phyloP scores from a whole-genome alignment of 2,113 vertebrate genomes.

The Cairina moschata region DNA sequence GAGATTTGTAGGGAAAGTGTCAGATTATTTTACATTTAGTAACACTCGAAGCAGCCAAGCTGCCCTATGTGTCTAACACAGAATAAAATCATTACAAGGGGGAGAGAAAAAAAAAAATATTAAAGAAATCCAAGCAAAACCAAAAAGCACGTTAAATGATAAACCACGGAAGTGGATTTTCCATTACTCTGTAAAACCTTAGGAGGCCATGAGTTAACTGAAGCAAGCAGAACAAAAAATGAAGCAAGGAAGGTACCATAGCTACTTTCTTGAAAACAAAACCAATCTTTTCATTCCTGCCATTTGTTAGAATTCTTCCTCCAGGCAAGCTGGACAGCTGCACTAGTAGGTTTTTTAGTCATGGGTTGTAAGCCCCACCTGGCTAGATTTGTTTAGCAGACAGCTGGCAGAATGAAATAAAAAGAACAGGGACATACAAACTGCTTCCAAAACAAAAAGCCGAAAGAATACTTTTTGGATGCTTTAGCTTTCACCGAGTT shows the following conservation, averaged over 20 bases:
- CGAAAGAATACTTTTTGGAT: conserved; percentile 79
- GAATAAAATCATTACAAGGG: conserved; percentile 45
- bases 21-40: conserved; percentile 70
- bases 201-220: conserved; percentile 72
- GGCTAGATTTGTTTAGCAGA: conserved; percentile 89
- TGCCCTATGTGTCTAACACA: conserved; percentile 38
- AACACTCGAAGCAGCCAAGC: conserved; percentile 41
- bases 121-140: conserved; percentile 39
- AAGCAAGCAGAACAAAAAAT: conserved; percentile 50
- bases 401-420: conserved; percentile 89
- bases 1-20: conserved; percentile 39
- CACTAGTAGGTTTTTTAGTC: conserved; percentile 86
- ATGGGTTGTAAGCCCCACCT: conserved; percentile 89
- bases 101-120: neutral
- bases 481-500: conserved; percentile 71
- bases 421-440: conserved; percentile 80
- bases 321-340: conserved; percentile 87
- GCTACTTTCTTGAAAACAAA: conserved; percentile 85
- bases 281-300: conserved; percentile 81
- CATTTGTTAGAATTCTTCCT: conserved; percentile 88
- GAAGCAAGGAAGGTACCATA: conserved; percentile 78
- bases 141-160: conserved; percentile 24
- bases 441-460: conserved; percentile 80
- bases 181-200: conserved; percentile 67
- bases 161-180: conserved; percentile 59